phyloP scores from a whole-genome alignment of 2,797 vertebrate species.

The Lacerta bilineata region DNA sequence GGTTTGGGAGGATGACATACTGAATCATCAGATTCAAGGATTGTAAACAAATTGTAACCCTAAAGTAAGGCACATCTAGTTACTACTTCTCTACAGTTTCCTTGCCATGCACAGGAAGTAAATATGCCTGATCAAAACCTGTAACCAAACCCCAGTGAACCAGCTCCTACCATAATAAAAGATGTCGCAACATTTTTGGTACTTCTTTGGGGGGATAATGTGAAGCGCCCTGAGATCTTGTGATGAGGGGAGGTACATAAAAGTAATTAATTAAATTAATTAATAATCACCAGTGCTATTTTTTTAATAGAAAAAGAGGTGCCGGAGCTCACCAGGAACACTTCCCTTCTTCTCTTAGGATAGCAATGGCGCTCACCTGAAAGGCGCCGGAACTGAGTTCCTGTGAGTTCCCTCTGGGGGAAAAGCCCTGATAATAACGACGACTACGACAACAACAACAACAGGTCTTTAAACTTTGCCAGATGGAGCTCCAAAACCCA shows the following conservation, averaged over 20 bases:
- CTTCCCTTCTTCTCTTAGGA: no score
- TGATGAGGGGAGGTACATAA: no score
- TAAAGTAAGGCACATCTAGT: neutral
- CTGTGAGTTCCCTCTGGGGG: no score
- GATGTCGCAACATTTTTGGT: neutral
- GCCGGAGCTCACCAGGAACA: no score
- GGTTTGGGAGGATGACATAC: neutral
- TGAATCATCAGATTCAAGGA: neutral
- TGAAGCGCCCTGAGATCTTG: no score
- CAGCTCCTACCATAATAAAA: neutral
- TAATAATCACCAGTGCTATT: no score
- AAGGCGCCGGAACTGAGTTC: no score
- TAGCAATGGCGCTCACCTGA: no score
- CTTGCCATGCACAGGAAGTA: neutral
- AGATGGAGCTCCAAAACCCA: neutral
- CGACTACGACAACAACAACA: neutral
- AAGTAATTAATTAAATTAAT: no score
- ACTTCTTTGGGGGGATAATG: no score
- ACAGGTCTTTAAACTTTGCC: neutral
- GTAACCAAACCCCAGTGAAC: neutral
- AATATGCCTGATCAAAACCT: neutral
- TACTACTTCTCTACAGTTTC: neutral
- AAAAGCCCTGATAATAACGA: no score
- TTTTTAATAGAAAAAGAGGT: no score
- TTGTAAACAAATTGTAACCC: neutral